phyloP scores from a whole-genome alignment of 2,797 vertebrate genomes.

The Leucoraja ocellata region DNA sequence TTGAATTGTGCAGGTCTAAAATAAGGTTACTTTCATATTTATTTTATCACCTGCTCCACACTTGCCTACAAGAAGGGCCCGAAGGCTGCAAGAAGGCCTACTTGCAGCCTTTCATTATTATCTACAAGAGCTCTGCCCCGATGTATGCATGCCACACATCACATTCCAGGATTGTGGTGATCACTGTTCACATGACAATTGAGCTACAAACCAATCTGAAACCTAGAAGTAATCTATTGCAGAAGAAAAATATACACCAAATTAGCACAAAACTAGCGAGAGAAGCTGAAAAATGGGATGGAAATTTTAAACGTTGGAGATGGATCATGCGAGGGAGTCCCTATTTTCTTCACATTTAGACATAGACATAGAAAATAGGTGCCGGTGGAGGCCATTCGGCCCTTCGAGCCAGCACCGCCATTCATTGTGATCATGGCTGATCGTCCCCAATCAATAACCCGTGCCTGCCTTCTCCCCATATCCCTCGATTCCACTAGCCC shows the following conservation, averaged over 20 bases:
- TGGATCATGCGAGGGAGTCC: neutral
- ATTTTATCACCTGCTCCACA: neutral
- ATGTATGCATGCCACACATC: neutral
- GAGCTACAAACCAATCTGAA: neutral
- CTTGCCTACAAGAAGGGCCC: neutral
- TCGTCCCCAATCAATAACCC: no score
- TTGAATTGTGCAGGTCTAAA: neutral
- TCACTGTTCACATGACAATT: neutral
- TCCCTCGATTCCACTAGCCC: no score
- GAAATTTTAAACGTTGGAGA: neutral
- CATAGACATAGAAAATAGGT: no score
- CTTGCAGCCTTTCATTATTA: no score
- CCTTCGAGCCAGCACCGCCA: no score
- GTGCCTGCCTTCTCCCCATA: no score
- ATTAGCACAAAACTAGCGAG: no score
- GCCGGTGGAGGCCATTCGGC: no score
- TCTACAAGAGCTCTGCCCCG: neutral
- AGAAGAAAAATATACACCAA: neutral
- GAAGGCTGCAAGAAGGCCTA: neutral
- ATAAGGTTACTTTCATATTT: neutral
- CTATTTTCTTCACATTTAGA: neutral
- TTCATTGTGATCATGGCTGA: no score
- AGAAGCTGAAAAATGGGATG: neutral
- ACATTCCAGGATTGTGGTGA: neutral
- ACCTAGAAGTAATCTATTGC: neutral